These are phyloP conservation scores for Patella ulyssiponensis DNA, from an alignment of 2,888 invertebrate species.

Conservation along the genomic window DNA sequence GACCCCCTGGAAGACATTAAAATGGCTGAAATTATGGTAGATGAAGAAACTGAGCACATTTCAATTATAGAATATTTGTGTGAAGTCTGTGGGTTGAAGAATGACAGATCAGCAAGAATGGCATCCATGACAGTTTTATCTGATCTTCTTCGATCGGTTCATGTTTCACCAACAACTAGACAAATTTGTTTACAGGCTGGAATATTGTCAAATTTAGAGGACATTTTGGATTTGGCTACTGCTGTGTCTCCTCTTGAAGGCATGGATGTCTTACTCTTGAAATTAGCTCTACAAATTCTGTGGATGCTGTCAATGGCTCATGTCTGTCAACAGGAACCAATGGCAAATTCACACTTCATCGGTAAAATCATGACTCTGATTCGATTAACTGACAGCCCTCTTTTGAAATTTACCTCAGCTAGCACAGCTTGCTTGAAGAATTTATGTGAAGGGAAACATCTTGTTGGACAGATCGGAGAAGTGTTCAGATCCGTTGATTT, in stretches of 20 bases:
- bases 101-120: neutral
- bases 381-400: neutral
- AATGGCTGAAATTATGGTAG: neutral
- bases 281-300: neutral
- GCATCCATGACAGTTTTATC: neutral
- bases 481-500: constrained; percentile 38
- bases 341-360: neutral
- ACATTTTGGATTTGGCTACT: neutral
- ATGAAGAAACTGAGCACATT: neutral
- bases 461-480: constrained; percentile 43
- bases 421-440: constrained; percentile 14
- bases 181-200: neutral
- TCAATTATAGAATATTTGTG: neutral
- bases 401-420: neutral
- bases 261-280: neutral
- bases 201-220: neutral
- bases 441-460: constrained; percentile 44
- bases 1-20: too few relatives aligned
- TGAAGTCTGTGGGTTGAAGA: neutral
- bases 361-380: neutral
- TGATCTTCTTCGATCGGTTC: neutral
- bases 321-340: neutral
- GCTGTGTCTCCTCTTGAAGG: neutral
- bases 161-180: neutral
- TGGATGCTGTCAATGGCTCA: neutral